phyloP scores from a whole-genome alignment of 2,797 vertebrate genomes.

The Valencia hispanica region DNA sequence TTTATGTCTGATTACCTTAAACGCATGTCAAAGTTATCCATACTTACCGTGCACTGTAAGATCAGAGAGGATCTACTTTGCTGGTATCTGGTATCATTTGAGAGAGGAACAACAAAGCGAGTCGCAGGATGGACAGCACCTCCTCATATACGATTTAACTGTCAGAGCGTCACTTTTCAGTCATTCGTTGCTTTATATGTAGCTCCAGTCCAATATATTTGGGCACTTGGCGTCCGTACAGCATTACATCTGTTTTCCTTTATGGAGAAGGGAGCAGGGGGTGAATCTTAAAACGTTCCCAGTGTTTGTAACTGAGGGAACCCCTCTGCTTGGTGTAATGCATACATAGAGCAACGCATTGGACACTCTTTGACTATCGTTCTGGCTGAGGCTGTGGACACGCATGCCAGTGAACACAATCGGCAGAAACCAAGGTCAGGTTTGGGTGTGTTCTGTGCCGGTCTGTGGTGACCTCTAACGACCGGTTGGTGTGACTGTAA shows the following conservation, averaged over 20 bases:
- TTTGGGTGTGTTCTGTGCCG: slow-evolving; percentile 28
- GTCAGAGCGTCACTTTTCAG: neutral
- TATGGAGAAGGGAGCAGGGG: slow-evolving; percentile 29
- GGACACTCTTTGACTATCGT: slow-evolving; percentile 25
- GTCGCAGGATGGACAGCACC: neutral
- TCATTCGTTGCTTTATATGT: neutral
- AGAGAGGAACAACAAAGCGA: neutral
- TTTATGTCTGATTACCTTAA: neutral
- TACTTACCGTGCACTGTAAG: neutral
- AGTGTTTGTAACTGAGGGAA: slow-evolving; percentile 22
- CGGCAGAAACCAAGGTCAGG: slow-evolving; percentile 14
- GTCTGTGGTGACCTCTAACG: slow-evolving; percentile 28
- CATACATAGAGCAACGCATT: slow-evolving; percentile 31
- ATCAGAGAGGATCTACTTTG: slow-evolving; percentile 6
- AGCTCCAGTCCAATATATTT: neutral
- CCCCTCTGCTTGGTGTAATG: slow-evolving; percentile 22
- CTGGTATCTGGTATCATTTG: neutral
- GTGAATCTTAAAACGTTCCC: slow-evolving; percentile 42
- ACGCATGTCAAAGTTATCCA: neutral
- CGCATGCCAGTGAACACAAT: slow-evolving; percentile 11
- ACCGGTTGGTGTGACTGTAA: slow-evolving; percentile 19
- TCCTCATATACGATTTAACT: neutral
- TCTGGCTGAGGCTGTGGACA: neutral
- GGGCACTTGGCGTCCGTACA: neutral
- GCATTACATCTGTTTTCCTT: slow-evolving; percentile 24